Base-by-base conservation (phyloP, 2,888 invertebrate species). In the Antheraea assamensis region DNA sequence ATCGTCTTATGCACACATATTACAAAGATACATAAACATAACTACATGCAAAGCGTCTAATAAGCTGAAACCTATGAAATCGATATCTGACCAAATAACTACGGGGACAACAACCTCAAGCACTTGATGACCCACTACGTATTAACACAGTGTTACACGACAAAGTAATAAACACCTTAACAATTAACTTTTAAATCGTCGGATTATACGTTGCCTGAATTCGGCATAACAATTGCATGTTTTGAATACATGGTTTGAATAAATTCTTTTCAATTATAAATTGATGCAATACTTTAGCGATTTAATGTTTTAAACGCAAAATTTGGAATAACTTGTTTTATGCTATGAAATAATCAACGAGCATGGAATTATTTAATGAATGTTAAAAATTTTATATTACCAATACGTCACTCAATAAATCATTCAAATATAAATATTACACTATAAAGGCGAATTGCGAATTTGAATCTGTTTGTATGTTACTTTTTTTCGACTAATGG, bases 41-140 rank as follows among this genome's bases (percentile, higher is more conserved):
- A 19, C 7, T 42, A 7, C 19, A 72, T 31, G 19, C 49, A 24
- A 55, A 35, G 27, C 55, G 55, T 70, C 58, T 75, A 81, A 87
- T 86, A 87, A 85, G 81, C 81, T 83, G 86, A 79, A 87, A 86
- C 86, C 86, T 87, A 80, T 73, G 85, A 85, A 92, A 93, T 93
- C 92, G 87, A 93, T 93, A 83, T 81, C 78, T 82, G 79, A 84
- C 80, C 81, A 82, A 79, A 79, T 76, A 83, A 79, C 79, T 78
- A 78, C 78, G 78, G 81, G 75, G 86, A 85, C 86, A 82, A 85
- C 85, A 86, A 87, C 86, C 88, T 80, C 81, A 80, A 81, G 77
- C 80, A 81, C 82, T 82, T 75, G 79, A 79, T 82, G 85, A 85
- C 85, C 85, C 78, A 82, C 77, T 81, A 52, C 55, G 52, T 70